Evolutionary conservation across 2,888 invertebrate species (phyloP), one percentile per base, ranked within the genome.

Genomic region (Eristalinus aeneus): DNA sequence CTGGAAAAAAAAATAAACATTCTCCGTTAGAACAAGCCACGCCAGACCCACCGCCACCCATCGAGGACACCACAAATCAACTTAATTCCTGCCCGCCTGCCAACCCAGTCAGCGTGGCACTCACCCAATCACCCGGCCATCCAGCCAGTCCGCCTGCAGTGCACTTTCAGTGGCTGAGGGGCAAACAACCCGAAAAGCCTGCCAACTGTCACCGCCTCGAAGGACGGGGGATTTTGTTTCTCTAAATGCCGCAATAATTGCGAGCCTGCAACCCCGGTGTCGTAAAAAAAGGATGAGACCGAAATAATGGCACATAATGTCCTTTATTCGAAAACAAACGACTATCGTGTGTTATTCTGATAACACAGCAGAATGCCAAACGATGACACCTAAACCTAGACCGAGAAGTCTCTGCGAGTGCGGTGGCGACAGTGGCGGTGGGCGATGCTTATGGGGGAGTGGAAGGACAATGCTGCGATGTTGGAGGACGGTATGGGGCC

Each of bases 301-400:
- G 89, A 89, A 89, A 91, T 90, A 91, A 92, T 91, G 90, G 90
- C 89, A 89, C 90, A 90, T 92, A 91, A 92, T 92, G 91, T 90
- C 91, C 92, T 91, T 92, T 92, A 92, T 91, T 90, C 89, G 91
- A 90, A 89, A 92, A 92, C 92, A 92, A 92, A 92, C 90, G 91
- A 90, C 89, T 89, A 89, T 89, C 88, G 89, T 89, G 89, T 89
- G 88, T 89, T 89, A 89, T 89, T 89, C 89, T 89, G 90, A 90
- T 90, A 90, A 90, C 89, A 87, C 85, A 79, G 82, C 77, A 80
- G 71, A 74, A 74, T 58, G 67, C 69, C 76, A 84, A 69, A 64
- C 54, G 71, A 75, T 64, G 75, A 67, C 71, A 74, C 39, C 69
- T 81, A 39, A 86, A 74, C 61, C 58, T 53, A 75, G 36, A 27